Evolutionary conservation across 2,113 vertebrate genomes (phyloP).

Genomic region (Rhinichthys klamathensis): DNA sequence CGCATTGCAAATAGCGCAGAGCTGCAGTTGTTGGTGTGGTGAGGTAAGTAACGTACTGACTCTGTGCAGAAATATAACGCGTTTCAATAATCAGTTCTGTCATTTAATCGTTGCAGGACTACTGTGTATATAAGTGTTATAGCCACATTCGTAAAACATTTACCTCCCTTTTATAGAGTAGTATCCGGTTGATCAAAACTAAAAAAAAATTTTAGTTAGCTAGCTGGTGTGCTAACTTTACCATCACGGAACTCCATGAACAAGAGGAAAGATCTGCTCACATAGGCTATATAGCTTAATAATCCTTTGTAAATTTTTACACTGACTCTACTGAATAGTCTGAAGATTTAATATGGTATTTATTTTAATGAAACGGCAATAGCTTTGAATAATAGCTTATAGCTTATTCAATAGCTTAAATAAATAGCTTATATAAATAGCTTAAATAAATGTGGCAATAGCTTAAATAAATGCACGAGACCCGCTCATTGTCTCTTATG

Average conservation of each 20-base stretch:
- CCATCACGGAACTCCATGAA: constrained; percentile 7
- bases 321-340: not conserved
- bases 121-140: not conserved
- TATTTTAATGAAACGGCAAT: not conserved
- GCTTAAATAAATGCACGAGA: not conserved
- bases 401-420: no score
- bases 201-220: constrained; percentile 4
- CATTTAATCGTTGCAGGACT: not conserved
- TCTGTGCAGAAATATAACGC: not conserved
- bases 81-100: not conserved
- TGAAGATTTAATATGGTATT: not conserved
- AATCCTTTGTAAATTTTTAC: not conserved
- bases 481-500: not conserved
- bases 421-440: no score
- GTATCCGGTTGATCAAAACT: not conserved
- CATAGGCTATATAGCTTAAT: not conserved
- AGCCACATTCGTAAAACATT: not conserved
- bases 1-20: constrained; percentile 18
- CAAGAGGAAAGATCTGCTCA: not conserved
- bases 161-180: not conserved
- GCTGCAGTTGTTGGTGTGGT: constrained; percentile 35
- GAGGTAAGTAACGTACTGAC: constrained; percentile 38
- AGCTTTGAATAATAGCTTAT: no score
- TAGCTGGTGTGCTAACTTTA: constrained; percentile 40
- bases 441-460: no score